Base-by-base conservation (phyloP, 2,113 vertebrate genomes). In the Protobothrops mucrosquamatus region DNA sequence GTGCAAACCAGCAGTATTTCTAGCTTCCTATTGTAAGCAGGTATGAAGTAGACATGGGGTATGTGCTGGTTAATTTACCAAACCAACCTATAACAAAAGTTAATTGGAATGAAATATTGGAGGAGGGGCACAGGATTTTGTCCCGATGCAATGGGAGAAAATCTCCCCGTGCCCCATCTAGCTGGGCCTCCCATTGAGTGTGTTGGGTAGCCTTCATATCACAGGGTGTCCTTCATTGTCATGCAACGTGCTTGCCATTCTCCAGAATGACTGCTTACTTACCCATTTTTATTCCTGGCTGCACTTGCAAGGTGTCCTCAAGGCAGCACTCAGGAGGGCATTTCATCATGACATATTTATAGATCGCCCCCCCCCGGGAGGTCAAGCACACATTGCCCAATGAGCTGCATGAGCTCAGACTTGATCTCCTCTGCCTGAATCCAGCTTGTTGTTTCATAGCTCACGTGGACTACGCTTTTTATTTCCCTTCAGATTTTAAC, bases 181-280 rank as follows among this genome's bases (percentile, higher is more conserved):
- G n/a, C 64, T 74, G n/a, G 14, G n/a, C n/a, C 64, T 34, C 2
- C 64, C 64, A 1, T 1, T 74, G 64, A n/a, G 64, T 6, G 12
- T 34, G 64, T 29, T 64, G 61, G 61, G 26, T 12, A 29, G 24
- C 61, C 24, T 29, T 64, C 26, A 12, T 29, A 26, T n/a, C 61
- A n/a, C 26, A 29, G 26, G 0, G 0, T 1, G 1, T 5, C 64
- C n/a, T 34, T 74, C n/a, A 34, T 7, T 74, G 64, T 34, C 2
- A 6, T 7, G 5, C n/a, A 74, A 14, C 18, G 64, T 1, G 29
- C 64, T 34, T 74, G 12, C n/a, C 14, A 6, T 34, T 74, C 64
- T 15, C 14, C n/a, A 7, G 64, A 34, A 15, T 2, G 6, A 34
- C n/a, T 34, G 29, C 64, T n/a, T 69, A n/a, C 18, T 74, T 74